Base-by-base conservation (phyloP, 2,113 vertebrate species). In the Podarcis cretensis region DNA sequence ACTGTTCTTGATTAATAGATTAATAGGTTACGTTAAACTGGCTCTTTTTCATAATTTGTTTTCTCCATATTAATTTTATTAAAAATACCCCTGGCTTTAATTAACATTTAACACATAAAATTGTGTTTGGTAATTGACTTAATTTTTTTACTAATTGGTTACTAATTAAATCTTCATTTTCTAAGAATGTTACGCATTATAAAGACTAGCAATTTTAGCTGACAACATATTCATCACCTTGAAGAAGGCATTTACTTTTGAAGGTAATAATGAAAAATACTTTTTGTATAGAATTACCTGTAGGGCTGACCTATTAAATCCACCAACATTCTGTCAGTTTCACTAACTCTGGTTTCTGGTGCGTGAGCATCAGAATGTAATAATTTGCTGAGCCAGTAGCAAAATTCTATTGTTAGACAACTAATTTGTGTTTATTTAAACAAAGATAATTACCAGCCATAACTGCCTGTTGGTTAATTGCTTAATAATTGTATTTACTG, bases 61-160 rank as follows among this genome's bases (percentile, higher is more conserved):
- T 95, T 95, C 87, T 94, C 20, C 68, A 27, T 89, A 94, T 95
- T 96, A 94, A 93, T 96, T 91, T 91, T 93, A 88, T 92, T 96
- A 93, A 93, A 95, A 95, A 91, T 94, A 90, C 13, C 74, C 91
- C 80, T 95, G 87, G 93, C 94, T 96, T 94, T 96, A 96, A 97
- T 96, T 96, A 96, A 94, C 85, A 91, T 94, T 95, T 96, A 95
- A 95, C 87, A 89, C 68, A 90, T 87, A 95, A 96, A 95, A 95
- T 89, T 93, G 66, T 96, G 84, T 92, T 96, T 96, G 7, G 48
- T 96, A 96, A 96, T 96, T 96, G 81, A 85, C 69, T 95, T 96
- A 96, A 89, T 90, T 91, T 94, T 96, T 96, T 94, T 87, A 89
- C 65, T 96, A 95, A 96, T 94, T 95, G 75, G 63, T 92, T 96